Percentiles rank a stretch among this genome's conserved stretches.
Evolutionary conservation across 2,888 invertebrate genomes (phyloP).

Genomic region (Quadroppia sp.): DNA sequence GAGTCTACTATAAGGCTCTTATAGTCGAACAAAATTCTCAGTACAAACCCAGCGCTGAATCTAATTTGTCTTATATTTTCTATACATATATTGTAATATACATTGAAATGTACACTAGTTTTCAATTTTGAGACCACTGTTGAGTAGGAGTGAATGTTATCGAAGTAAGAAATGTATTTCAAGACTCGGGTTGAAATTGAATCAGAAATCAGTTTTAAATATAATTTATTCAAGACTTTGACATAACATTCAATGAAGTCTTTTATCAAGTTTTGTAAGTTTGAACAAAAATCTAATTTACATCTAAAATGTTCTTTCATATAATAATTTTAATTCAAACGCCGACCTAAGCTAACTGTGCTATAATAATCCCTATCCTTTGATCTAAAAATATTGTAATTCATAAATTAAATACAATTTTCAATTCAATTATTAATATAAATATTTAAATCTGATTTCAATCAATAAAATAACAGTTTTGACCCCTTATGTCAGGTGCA

Average conservation of each 20-base stretch:
- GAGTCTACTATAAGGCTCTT: background rate
- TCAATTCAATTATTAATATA: too few relatives aligned
- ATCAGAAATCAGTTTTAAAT: background rate
- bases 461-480: too few relatives aligned
- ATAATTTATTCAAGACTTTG: background rate
- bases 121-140: conserved; percentile 1
- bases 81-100: background rate
- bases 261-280: background rate
- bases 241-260: background rate
- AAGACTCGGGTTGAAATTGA: background rate
- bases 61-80: conserved; percentile 8
- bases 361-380: too few relatives aligned
- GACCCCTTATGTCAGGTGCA: too few relatives aligned
- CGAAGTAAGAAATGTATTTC: background rate
- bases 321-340: background rate
- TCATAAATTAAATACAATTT: too few relatives aligned
- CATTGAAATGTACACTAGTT: conserved; percentile 5
- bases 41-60: conserved; percentile 4
- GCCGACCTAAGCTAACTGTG: background rate
- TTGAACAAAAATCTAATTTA: background rate
- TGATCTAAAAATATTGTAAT: too few relatives aligned
- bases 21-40: background rate
- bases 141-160: background rate
- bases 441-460: too few relatives aligned
- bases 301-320: background rate